Evolutionary conservation across 92 coral and sea anemone species (phyloP).

Genomic region (Nematostella vectensis): DNA sequence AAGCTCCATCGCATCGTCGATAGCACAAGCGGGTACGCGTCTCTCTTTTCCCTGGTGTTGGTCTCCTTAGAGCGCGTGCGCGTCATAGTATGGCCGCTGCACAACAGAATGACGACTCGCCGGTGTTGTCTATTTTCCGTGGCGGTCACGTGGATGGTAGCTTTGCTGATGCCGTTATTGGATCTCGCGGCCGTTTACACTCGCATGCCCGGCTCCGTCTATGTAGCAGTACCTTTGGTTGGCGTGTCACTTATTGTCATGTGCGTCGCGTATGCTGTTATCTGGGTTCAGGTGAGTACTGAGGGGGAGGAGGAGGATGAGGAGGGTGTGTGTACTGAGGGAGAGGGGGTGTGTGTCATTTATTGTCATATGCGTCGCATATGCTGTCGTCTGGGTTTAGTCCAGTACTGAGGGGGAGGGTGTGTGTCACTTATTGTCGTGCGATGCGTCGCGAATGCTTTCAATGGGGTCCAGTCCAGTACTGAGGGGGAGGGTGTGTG

Average conservation of each 20-base stretch:
- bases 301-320: background rate
- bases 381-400: slow-evolving; percentile 15
- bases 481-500: slow-evolving; percentile 2
- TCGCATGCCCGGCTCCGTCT: slow-evolving; percentile 9
- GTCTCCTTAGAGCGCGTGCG: slow-evolving; percentile 45
- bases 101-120: slow-evolving; percentile 5
- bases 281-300: slow-evolving; percentile 17
- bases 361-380: slow-evolving; percentile 21
- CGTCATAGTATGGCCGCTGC: slow-evolving; percentile 35
- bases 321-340: no score
- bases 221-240: slow-evolving; percentile 18
- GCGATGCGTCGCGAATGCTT: slow-evolving; percentile 13
- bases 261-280: slow-evolving; percentile 19
- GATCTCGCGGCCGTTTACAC: slow-evolving; percentile 4
- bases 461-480: no score
- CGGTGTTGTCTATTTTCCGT: slow-evolving; percentile 11
- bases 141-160: slow-evolving; percentile 13
- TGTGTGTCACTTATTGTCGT: slow-evolving; percentile 13
- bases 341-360: slow-evolving; percentile 5
- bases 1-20: slow-evolving; percentile 12
- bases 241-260: slow-evolving; percentile 17
- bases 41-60: slow-evolving; percentile 30
- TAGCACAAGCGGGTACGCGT: slow-evolving; percentile 27
- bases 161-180: slow-evolving; percentile 13
- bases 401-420: slow-evolving; percentile 1